Conservation (phyloP, 2,797 vertebrate genomes). For the Setipinna tenuifilis region DNA sequence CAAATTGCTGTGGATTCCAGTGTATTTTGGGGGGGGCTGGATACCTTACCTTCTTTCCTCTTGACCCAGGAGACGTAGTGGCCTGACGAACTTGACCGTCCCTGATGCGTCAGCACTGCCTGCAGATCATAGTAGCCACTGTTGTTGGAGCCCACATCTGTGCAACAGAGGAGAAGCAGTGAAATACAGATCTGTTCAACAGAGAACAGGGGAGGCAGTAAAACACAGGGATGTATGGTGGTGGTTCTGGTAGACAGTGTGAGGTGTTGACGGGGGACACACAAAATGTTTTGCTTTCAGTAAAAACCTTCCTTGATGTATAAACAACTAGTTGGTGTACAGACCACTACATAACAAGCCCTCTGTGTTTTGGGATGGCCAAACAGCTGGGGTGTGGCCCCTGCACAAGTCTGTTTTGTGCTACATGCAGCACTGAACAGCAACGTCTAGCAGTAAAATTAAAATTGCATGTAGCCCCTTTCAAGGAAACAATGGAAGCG, state of each 20-base stretch:
- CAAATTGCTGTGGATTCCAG: neutral
- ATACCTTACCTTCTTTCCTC: constrained; percentile 92
- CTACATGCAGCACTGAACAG: too few species aligned
- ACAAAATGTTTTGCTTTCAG: too few species aligned
- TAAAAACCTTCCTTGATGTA: too few species aligned
- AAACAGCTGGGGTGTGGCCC: too few species aligned
- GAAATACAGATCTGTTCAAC: constrained; percentile 70
- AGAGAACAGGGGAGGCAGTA: neutral
- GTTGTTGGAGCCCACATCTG: constrained; percentile 95
- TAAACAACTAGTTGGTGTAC: too few species aligned
- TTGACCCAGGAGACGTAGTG: constrained; percentile 98
- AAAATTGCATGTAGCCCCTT: too few species aligned
- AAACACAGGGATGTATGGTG: neutral
- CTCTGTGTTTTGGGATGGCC: too few species aligned
- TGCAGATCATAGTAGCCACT: constrained; percentile 98
- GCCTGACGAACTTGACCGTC: constrained; percentile 96
- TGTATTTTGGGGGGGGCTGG: neutral
- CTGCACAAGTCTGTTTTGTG: too few species aligned
- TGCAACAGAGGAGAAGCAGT: constrained; percentile 30
- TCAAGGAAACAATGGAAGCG: neutral
- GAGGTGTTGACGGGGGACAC: neutral
- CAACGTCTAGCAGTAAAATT: too few species aligned
- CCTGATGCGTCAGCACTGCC: constrained; percentile 96
- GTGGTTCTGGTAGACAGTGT: neutral
- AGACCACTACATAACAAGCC: neutral